Conservation (phyloP, 1,140 invertebrate genomes). For the Penaeus vannamei region DNA sequence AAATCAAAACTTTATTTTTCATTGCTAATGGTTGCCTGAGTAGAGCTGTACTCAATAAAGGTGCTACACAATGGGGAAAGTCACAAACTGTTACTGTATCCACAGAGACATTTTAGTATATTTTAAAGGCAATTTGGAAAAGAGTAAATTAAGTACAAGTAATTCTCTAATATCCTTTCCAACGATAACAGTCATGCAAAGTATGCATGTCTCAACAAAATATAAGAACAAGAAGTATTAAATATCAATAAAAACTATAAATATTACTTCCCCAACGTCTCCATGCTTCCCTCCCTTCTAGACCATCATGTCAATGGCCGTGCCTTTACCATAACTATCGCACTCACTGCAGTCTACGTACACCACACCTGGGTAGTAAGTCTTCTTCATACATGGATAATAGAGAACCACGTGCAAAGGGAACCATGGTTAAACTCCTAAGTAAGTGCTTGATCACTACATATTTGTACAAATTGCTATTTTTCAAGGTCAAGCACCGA, state of each 20-base stretch:
- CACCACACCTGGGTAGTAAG: too few species aligned
- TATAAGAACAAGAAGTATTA: too few species aligned
- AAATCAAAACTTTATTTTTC: slow-evolving; percentile 10
- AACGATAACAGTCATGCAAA: too few species aligned
- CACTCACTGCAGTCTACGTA: too few species aligned
- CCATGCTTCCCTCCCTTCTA: too few species aligned
- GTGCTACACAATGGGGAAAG: slow-evolving; percentile 4
- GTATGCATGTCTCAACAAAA: too few species aligned
- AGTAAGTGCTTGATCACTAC: slow-evolving; percentile 24
- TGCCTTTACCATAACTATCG: too few species aligned
- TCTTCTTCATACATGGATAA: too few species aligned
- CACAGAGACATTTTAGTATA: background rate
- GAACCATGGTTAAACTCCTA: slow-evolving; percentile 24
- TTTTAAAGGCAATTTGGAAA: slow-evolving; percentile 42
- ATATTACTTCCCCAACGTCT: too few species aligned
- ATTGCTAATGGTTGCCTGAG: slow-evolving; percentile 41
- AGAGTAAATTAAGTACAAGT: slow-evolving; percentile 31
- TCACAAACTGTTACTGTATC: background rate
- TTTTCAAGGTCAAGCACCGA: slow-evolving; percentile 38
- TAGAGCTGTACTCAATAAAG: slow-evolving; percentile 29
- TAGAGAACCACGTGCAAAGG: background rate
- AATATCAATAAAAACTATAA: too few species aligned
- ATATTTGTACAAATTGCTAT: slow-evolving; percentile 46
- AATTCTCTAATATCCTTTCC: too few species aligned
- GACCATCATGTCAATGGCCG: too few species aligned